Conservation (phyloP, 2,797 vertebrate genomes). For the Pangasius larnaudii region DNA sequence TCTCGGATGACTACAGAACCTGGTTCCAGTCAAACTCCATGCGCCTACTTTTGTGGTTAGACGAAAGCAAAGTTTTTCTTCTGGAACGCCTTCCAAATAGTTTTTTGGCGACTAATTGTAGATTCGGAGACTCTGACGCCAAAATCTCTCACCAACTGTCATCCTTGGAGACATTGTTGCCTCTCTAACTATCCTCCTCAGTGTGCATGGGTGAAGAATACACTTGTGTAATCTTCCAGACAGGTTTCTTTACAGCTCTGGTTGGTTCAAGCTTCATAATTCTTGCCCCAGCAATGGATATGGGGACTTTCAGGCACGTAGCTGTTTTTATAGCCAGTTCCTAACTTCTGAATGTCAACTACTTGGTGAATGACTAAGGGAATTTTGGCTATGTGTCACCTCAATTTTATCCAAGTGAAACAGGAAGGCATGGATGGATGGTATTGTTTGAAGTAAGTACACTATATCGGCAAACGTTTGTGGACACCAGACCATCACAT, state of each 20-base stretch:
- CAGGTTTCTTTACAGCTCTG: background rate
- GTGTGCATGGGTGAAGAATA: background rate
- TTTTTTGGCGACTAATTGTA: background rate
- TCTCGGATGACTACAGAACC: too few relatives aligned
- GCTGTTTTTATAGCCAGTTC: background rate
- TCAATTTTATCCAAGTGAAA: background rate
- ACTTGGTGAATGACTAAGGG: background rate
- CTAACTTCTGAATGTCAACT: background rate
- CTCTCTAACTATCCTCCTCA: background rate
- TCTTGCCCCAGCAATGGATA: background rate
- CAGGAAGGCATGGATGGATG: background rate
- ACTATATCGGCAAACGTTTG: background rate
- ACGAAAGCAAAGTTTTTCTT: slow-evolving; percentile 1
- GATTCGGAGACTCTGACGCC: background rate
- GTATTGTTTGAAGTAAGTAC: background rate
- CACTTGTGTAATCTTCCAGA: background rate
- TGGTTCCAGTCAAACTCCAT: background rate
- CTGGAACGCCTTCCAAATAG: background rate
- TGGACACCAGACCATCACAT: background rate
- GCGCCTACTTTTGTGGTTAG: background rate
- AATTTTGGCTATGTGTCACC: background rate
- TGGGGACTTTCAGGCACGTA: background rate
- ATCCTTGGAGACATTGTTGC: background rate
- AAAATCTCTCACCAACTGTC: background rate
- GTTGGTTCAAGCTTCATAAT: background rate